These are phyloP conservation scores for Iselma pallidipennis DNA, from an alignment of 2,888 invertebrate species.

Conservation along the genomic window DNA sequence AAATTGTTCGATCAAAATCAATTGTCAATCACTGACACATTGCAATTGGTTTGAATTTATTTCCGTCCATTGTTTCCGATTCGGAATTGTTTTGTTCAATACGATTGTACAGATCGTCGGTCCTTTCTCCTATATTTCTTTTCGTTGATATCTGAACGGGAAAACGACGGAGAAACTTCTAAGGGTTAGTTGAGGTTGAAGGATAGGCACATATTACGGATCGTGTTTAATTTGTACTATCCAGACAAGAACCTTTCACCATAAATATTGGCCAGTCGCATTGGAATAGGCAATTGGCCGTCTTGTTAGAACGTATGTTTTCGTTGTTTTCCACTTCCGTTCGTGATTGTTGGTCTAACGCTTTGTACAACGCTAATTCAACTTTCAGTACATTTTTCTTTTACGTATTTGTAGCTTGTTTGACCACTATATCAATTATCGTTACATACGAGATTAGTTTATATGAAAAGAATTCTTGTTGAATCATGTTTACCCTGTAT, in stretches of 20 bases:
- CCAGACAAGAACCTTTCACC: conserved; percentile 32
- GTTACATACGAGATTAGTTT: conserved; percentile 24
- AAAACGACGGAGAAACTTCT: background rate
- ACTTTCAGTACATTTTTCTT: conserved; percentile 36
- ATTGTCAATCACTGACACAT: background rate
- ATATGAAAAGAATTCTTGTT: background rate
- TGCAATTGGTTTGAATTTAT: background rate
- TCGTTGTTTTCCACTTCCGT: conserved; percentile 39
- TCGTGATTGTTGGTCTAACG: conserved; percentile 31
- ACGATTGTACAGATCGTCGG: background rate
- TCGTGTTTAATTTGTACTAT: conserved; percentile 40
- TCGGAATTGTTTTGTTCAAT: background rate
- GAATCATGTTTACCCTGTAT: background rate
- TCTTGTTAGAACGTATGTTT: conserved; percentile 39
- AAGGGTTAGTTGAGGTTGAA: conserved; percentile 11
- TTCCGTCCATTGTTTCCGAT: background rate
- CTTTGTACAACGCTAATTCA: conserved; percentile 25
- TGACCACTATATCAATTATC: conserved; percentile 61
- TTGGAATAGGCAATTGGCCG: conserved; percentile 41
- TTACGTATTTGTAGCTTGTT: conserved; percentile 55
- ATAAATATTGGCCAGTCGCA: conserved; percentile 41
- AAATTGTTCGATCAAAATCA: conserved; percentile 3
- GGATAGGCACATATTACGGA: conserved; percentile 32
- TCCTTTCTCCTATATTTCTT: background rate
- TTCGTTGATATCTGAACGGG: background rate